Percentiles rank a stretch among this genome's conserved stretches.
These are phyloP conservation scores for Riptortus pedestris DNA, from an alignment of 1,140 invertebrate species.

Conservation along the genomic window DNA sequence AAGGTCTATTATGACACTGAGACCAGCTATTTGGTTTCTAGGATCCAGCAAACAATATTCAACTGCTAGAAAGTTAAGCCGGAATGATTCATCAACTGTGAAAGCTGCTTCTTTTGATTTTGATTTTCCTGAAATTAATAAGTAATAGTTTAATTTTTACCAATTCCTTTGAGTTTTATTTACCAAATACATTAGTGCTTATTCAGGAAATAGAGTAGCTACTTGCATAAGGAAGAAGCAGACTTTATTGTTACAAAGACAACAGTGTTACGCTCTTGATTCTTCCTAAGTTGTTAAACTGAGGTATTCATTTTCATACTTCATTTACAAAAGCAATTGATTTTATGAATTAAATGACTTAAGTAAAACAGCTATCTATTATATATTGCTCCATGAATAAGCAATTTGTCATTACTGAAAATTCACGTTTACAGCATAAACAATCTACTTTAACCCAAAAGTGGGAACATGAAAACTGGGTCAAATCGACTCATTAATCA, in stretches of 20 bases:
- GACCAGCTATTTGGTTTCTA: constrained; percentile 39
- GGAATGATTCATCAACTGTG: constrained; percentile 40
- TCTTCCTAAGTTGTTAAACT: background rate
- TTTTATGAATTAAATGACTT: too few species aligned
- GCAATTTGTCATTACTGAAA: too few species aligned
- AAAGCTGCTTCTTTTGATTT: constrained; percentile 31
- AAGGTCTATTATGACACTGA: constrained; percentile 39
- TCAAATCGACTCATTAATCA: too few species aligned
- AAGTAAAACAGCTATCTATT: too few species aligned
- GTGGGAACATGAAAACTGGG: too few species aligned
- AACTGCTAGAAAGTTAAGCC: constrained; percentile 39
- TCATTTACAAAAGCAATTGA: too few species aligned
- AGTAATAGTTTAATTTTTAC: constrained; percentile 3
- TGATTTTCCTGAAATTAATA: constrained; percentile 37
- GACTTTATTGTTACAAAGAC: background rate
- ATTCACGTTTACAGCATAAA: too few species aligned
- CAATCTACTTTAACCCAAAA: too few species aligned
- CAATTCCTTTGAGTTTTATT: too few species aligned
- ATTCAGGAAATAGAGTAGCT: background rate
- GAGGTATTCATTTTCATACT: too few species aligned
- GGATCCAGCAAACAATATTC: constrained; percentile 38
- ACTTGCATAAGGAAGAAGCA: background rate
- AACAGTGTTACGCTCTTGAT: background rate
- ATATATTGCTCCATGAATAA: too few species aligned
- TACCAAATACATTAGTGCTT: background rate